phyloP scores from a whole-genome alignment of 2,797 vertebrate species.

The Bufotes viridis region DNA sequence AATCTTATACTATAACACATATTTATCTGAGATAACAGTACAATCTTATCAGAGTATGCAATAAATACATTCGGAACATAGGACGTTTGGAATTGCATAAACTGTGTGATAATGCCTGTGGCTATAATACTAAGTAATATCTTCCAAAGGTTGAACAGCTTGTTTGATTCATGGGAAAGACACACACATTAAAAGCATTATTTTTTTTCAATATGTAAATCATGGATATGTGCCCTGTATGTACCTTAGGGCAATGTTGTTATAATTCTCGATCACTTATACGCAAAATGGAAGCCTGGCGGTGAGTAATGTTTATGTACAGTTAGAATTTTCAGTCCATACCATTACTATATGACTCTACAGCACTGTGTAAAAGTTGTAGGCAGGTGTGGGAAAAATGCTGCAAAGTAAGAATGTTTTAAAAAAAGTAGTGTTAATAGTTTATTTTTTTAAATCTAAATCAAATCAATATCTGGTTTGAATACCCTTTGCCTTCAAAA shows the following conservation, averaged over 20 bases:
- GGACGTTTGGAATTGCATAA: conserved; percentile 34
- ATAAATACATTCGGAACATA: conserved; percentile 26
- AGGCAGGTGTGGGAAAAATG: too few species aligned
- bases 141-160: conserved; percentile 33
- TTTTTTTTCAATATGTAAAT: background rate
- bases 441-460: too few species aligned
- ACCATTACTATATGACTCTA: background rate
- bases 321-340: background rate
- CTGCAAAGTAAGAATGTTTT: too few species aligned
- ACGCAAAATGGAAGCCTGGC: background rate
- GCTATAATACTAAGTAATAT: conserved; percentile 46
- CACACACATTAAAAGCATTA: background rate
- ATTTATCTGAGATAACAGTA: conserved; percentile 45
- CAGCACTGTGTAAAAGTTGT: background rate
- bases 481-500: too few species aligned
- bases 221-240: background rate
- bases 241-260: background rate
- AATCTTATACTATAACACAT: conserved; percentile 31
- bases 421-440: too few species aligned
- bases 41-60: conserved; percentile 45
- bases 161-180: conserved; percentile 24
- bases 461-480: too few species aligned
- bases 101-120: conserved; percentile 26
- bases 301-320: background rate
- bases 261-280: background rate